These are phyloP conservation scores for Smutsia gigantea DNA, from an alignment of 2,797 vertebrate genomes.

Conservation along the genomic window DNA sequence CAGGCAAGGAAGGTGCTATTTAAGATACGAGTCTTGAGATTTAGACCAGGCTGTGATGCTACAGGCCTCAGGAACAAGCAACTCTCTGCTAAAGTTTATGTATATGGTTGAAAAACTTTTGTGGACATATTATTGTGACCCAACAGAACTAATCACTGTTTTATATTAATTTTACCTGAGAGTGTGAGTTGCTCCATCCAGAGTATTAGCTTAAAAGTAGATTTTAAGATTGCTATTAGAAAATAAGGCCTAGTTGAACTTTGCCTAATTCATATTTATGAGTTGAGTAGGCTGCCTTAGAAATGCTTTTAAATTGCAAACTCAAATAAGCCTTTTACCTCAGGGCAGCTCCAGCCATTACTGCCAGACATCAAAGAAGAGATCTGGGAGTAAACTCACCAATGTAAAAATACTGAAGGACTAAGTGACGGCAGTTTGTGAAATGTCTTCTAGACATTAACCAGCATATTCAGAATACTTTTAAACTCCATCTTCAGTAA, in stretches of 20 bases:
- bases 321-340: background rate
- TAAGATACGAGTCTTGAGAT: background rate
- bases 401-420: background rate
- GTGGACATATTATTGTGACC: background rate
- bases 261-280: background rate
- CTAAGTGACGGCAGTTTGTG: slow-evolving; percentile 52
- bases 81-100: background rate
- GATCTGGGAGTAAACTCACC: slow-evolving; percentile 41
- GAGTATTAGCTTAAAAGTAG: background rate
- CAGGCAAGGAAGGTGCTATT: background rate
- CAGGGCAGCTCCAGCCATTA: background rate
- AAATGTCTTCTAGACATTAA: slow-evolving; percentile 70
- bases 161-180: slow-evolving; percentile 6
- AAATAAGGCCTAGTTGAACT: slow-evolving; percentile 8
- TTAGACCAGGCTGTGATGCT: background rate
- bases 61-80: background rate
- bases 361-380: slow-evolving; percentile 38
- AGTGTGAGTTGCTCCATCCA: background rate
- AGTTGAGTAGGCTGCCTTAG: background rate
- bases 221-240: background rate
- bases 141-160: background rate
- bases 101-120: background rate
- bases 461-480: slow-evolving; percentile 24
- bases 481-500: slow-evolving; percentile 48
- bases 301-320: slow-evolving; percentile 43